Evolutionary conservation across 1,140 invertebrate species (phyloP), one percentile per base, ranked within the genome.

Genomic region (Cephus cinctus): DNA sequence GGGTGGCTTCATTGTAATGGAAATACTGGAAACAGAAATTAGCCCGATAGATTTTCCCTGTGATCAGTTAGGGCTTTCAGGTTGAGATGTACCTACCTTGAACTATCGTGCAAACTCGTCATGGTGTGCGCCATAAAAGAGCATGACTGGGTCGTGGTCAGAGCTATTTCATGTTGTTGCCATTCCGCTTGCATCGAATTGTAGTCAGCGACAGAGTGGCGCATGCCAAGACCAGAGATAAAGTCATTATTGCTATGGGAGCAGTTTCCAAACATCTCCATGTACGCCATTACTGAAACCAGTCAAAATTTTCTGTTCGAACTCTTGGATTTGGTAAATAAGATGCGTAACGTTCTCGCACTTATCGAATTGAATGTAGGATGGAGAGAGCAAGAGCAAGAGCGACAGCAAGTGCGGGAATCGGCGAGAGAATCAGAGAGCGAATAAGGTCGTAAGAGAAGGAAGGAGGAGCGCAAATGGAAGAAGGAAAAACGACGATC

Each of bases 241-340:
- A 90, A 86, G 58, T 91, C 87, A 52, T 80, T 81, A 43, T 80
- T 80, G 19, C 86, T 85, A 58, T 90, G 88, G 45, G 87, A 88
- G 75, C 90, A 94, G 67, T 90, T 89, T 1, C 90, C 89, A 68
- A 94, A 90, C 83, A 94, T 92, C 74, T 94, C 90, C 92, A 96
- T 95, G 76, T 96, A 97, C 34, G 90, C 91, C 86, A 94, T 92
- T 58, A 97, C 92, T 95, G 81, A 47, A 81, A 81, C 53, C 30
- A 25, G 51, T 20, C 15, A 35, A 54, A 44, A 30, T 40, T 35
- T 27, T 27, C 6, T 27, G 25, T 8, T n/a, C 25, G 25, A 27
- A n/a, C 6, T 8, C 2, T 43, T 4, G 9, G 2, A 25, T 27
- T 11, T 15, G 12, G 15, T 9, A 43, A 30, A 11, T 32, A 45